A percentile compares a stretch with the other conserved stretches of the same genome.
phyloP scores from a whole-genome alignment of 1,140 invertebrate species.

The Hestina assimilis region DNA sequence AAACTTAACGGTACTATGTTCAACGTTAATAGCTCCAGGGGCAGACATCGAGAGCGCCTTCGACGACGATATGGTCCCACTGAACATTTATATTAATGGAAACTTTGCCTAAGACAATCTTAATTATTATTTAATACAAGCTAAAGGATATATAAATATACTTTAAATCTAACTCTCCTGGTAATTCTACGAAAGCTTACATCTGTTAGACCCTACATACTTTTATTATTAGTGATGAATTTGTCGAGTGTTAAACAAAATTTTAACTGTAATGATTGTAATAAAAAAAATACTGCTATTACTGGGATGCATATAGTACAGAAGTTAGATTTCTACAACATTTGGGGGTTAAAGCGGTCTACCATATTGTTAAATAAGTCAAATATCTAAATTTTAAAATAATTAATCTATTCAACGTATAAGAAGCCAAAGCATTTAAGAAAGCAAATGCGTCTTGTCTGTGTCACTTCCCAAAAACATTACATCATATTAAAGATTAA shows the following conservation, averaged over 20 bases:
- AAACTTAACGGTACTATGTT: conserved; percentile 84
- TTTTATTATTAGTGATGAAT: no score
- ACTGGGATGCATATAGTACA: background rate
- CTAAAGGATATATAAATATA: no score
- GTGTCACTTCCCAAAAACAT: background rate
- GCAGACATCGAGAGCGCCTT: conserved; percentile 89
- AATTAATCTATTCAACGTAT: background rate
- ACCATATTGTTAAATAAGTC: background rate
- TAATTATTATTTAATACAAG: no score
- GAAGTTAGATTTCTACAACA: background rate
- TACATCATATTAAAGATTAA: no score
- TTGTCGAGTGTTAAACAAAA: conserved; percentile 16
- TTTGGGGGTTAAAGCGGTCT: background rate
- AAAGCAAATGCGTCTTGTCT: background rate
- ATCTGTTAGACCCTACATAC: no score
- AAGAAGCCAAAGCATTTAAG: background rate
- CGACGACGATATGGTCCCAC: conserved; percentile 81
- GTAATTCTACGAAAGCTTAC: no score
- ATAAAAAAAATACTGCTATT: background rate
- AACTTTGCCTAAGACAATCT: background rate
- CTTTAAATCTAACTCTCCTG: no score
- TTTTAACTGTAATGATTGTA: background rate
- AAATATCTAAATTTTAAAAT: background rate
- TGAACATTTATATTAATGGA: conserved; percentile 20
- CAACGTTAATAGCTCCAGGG: conserved; percentile 91